A percentile compares a stretch with the other conserved stretches of the same genome.
These are phyloP conservation scores for Parnassius mnemosyne DNA, from an alignment of 2,888 invertebrate species.

Conservation along the genomic window DNA sequence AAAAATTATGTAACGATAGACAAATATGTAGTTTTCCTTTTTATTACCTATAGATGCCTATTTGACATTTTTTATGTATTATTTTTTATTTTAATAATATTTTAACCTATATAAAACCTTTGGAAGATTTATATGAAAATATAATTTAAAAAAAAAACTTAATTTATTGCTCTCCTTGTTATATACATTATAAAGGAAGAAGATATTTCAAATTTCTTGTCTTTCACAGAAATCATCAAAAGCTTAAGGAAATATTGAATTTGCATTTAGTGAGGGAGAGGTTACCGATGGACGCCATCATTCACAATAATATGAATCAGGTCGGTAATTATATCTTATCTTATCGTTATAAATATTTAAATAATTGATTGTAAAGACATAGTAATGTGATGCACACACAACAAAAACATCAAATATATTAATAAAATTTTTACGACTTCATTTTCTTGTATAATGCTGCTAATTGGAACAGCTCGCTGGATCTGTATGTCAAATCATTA, in stretches of 20 bases:
- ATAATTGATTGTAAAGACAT: too few relatives aligned
- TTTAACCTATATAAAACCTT: neutral
- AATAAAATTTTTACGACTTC: conserved; percentile 43
- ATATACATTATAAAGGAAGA: too few relatives aligned
- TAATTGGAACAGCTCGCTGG: conserved; percentile 66
- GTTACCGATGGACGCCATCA: conserved; percentile 87
- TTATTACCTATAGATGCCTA: too few relatives aligned
- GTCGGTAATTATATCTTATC: conserved; percentile 59
- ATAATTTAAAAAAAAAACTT: too few relatives aligned
- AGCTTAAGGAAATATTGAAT: conserved; percentile 87
- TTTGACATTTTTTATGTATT: too few relatives aligned
- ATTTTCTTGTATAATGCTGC: conserved; percentile 58
- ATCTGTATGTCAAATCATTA: conserved; percentile 58
- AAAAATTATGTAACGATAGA: too few relatives aligned
- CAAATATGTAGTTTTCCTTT: too few relatives aligned
- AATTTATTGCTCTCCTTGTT: too few relatives aligned
- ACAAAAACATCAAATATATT: neutral
- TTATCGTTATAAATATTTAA: conserved; percentile 31
- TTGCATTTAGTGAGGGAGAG: conserved; percentile 90
- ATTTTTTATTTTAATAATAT: neutral
- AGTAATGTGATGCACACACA: too few relatives aligned
- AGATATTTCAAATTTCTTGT: neutral
- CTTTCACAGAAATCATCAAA: conserved; percentile 81
- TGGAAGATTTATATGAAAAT: too few relatives aligned
- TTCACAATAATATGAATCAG: conserved; percentile 85